Evolutionary conservation across 2,113 vertebrate genomes (phyloP).

Genomic region (Lethenteron reissneri): DNA sequence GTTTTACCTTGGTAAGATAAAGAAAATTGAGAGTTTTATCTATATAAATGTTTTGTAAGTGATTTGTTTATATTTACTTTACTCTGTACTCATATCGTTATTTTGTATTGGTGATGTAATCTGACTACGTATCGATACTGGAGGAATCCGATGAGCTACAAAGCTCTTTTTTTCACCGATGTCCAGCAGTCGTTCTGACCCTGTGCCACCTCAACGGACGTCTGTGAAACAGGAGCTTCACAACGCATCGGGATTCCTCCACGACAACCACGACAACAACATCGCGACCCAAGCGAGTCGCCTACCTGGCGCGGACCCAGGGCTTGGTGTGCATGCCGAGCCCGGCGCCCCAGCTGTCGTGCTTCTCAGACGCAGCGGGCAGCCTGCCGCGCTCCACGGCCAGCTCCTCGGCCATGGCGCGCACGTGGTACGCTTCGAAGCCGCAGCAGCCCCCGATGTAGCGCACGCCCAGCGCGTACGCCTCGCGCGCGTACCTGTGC

Average conservation of each 20-base stretch:
- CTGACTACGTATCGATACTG: background rate
- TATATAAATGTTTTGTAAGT: too few species aligned
- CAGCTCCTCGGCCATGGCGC: constrained; percentile 71
- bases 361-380: constrained; percentile 62
- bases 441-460: constrained; percentile 86
- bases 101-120: background rate
- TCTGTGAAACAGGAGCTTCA: background rate
- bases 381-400: constrained; percentile 44
- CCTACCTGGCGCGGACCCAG: constrained; percentile 79
- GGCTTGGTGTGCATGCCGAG: constrained; percentile 90
- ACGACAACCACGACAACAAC: background rate
- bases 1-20: too few species aligned
- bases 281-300: too few species aligned
- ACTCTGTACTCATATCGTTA: too few species aligned
- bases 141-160: background rate
- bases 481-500: constrained; percentile 67
- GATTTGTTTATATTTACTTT: too few species aligned
- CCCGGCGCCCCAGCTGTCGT: constrained; percentile 52
- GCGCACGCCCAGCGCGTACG: constrained; percentile 51
- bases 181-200: background rate
- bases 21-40: too few species aligned
- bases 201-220: background rate
- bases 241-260: background rate
- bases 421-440: constrained; percentile 71
- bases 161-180: background rate